phyloP scores from a whole-genome alignment of 2,888 invertebrate genomes.

The Mythimna pallens region DNA sequence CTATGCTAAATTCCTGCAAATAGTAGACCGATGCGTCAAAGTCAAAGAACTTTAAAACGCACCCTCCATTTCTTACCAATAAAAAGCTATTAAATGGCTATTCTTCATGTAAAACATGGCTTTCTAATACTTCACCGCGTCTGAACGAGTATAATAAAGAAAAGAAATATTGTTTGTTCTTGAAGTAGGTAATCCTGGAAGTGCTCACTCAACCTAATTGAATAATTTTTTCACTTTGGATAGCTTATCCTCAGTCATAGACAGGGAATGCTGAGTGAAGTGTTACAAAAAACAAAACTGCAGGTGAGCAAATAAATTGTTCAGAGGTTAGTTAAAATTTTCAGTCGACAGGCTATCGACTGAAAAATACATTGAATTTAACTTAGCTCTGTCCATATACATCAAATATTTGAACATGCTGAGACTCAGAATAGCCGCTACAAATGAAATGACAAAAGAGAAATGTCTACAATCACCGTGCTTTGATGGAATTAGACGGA shows the following conservation, averaged over 20 bases:
- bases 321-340: slow-evolving; percentile 11
- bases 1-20: neutral
- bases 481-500: slow-evolving; percentile 16
- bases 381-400: neutral
- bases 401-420: neutral
- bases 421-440: neutral
- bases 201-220: slow-evolving; percentile 57
- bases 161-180: slow-evolving; percentile 60
- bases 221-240: slow-evolving; percentile 54
- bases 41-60: slow-evolving; percentile 25
- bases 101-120: slow-evolving; percentile 31
- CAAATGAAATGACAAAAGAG: slow-evolving; percentile 26
- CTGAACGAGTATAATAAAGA: slow-evolving; percentile 55
- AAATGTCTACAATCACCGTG: slow-evolving; percentile 22
- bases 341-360: slow-evolving; percentile 2
- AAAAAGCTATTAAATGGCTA: slow-evolving; percentile 35
- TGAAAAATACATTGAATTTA: slow-evolving; percentile 7
- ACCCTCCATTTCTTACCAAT: slow-evolving; percentile 27
- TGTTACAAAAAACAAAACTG: slow-evolving; percentile 25
- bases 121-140: slow-evolving; percentile 32
- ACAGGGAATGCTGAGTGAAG: slow-evolving; percentile 33
- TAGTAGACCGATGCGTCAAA: neutral
- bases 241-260: slow-evolving; percentile 40
- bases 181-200: slow-evolving; percentile 58
- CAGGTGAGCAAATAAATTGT: slow-evolving; percentile 24